Base-by-base conservation (phyloP, 2,113 vertebrate genomes). In the Tragulus kanchil region DNA sequence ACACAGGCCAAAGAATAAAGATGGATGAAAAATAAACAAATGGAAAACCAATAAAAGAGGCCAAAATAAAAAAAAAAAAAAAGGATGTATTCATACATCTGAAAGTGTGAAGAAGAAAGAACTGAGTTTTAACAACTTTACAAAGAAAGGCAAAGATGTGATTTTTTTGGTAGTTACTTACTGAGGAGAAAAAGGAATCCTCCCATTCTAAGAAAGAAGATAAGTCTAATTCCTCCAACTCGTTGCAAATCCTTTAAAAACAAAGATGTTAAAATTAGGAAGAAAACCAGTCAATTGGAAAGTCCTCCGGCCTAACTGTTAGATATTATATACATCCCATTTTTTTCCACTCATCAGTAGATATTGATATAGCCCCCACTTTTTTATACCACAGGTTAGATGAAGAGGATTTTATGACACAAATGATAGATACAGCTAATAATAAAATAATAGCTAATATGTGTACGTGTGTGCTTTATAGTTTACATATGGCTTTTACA, bases 111-210 rank as follows among this genome's bases (percentile, higher is more conserved):
- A 17, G 6, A 17, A 3, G 23, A 73, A 94, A 86, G 54, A 93
- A 16, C 54, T 59, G 23, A 52, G 8, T 84, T 96, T 91, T 86
- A 95, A 94, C 42, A 93, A 93, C 78, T 94, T 75, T 69, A 62
- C 77, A 12, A 61, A 25, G 75, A 93, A 95, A 92, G 52, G 23
- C 83, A 89, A n/a, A 75, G 50, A 95, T 79, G 59, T 93, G 67
- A 92, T 87, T 81, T 93, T 81, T 93, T 88, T 89, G 50, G 36
- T 90, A 85, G 62, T 88, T 90, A 85, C 21, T 62, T 1, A 16
- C 64, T 25, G 2, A n/a, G 13, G 3, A 71, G 8, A 19, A 96
- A 90, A 86, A 89, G 48, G 28, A 13, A 36, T 67, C 14, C 11
- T 15, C 21, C 31, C 9, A 31, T 78, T n/a, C 75, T 61, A 59